These are phyloP conservation scores for Chionis minor DNA, from an alignment of 2,113 vertebrate genomes.

Conservation along the genomic window DNA sequence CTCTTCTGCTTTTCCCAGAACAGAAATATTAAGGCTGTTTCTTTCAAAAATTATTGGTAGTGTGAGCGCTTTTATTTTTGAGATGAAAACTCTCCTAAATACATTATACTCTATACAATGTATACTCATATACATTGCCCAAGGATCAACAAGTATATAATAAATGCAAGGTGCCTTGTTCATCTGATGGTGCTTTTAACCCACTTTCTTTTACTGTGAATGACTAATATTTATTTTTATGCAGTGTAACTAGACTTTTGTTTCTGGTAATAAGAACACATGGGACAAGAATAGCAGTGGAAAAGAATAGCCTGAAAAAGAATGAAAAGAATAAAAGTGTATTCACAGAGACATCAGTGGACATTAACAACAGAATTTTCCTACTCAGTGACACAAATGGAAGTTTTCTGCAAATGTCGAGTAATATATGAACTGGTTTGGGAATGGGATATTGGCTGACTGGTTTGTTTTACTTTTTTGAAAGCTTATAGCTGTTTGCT, in stretches of 20 bases:
- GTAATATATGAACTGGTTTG: not conserved
- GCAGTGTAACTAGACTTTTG: not conserved
- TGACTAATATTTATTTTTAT: not conserved
- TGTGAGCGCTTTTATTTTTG: not conserved
- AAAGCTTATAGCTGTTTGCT: not conserved
- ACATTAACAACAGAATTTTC: not conserved
- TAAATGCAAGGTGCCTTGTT: not conserved
- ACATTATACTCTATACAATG: no score
- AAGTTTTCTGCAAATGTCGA: not conserved
- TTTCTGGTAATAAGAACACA: not conserved
- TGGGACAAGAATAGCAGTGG: not conserved
- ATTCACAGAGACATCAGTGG: not conserved
- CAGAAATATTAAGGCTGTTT: not conserved
- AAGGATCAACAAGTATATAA: not conserved
- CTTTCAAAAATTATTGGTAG: not conserved
- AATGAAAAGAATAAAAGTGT: not conserved
- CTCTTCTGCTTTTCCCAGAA: not conserved
- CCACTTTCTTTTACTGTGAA: not conserved
- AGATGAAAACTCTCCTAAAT: not conserved
- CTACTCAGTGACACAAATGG: not conserved
- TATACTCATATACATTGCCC: no score
- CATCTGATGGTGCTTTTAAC: not conserved
- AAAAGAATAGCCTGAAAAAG: not conserved
- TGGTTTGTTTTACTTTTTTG: not conserved
- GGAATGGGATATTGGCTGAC: not conserved